phyloP scores from a whole-genome alignment of 2,797 vertebrate species.

The Gila robusta region DNA sequence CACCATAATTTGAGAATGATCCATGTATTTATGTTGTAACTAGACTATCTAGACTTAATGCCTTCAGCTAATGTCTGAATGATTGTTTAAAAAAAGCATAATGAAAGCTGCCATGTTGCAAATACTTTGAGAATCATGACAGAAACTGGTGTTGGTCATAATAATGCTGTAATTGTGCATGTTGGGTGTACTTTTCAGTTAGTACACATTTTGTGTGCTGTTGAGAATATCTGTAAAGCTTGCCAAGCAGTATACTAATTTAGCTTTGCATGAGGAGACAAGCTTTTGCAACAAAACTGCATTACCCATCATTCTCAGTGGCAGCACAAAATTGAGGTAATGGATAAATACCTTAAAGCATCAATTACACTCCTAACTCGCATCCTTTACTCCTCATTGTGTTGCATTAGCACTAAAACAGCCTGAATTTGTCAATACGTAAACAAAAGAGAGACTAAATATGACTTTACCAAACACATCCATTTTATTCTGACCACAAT shows the following conservation, averaged over 20 bases:
- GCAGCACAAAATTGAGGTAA: slow-evolving; percentile 1
- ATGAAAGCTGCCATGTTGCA: neutral
- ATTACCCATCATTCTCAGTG: slow-evolving; percentile 11
- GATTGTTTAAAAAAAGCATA: neutral
- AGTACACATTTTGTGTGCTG: neutral
- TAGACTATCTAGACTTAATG: neutral
- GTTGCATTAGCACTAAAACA: slow-evolving; percentile 15
- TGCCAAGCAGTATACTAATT: neutral
- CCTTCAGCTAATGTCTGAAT: neutral
- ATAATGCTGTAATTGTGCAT: neutral
- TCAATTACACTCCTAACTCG: neutral
- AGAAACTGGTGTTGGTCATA: neutral
- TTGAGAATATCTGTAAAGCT: slow-evolving; percentile 4
- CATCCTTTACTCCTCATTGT: slow-evolving; percentile 5
- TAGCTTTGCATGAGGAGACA: neutral
- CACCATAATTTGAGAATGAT: neutral
- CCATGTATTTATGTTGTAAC: neutral
- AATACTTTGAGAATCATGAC: neutral
- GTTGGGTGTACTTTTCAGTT: neutral
- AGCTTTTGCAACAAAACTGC: neutral
- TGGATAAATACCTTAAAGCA: slow-evolving; percentile 14
- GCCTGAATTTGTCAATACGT: neutral
- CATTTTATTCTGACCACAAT: slow-evolving; percentile 14
- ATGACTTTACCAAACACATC: neutral
- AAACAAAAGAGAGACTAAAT: neutral